Base-by-base conservation (phyloP, 2,797 vertebrate genomes). In the Eulemur coronatus region DNA sequence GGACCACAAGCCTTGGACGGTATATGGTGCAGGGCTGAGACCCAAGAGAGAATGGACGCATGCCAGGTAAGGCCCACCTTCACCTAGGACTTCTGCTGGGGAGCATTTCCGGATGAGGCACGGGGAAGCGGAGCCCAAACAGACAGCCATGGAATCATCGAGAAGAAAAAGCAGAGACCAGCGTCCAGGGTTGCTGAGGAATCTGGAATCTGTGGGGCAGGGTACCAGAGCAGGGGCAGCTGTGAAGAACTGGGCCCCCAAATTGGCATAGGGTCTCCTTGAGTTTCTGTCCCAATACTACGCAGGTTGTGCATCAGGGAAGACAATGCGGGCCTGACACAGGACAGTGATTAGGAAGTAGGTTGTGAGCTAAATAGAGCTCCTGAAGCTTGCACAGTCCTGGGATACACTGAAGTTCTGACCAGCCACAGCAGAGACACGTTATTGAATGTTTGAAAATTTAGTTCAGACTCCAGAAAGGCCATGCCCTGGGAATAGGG, bases 231-330 rank as follows among this genome's bases (percentile, higher is more conserved):
- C 0, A 2, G 28, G 35, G 20, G 57, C 6, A n/a, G 13, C 57
- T 55, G 28, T 6, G 7, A 7, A 67, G 59, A 65, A 18, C 10
- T 38, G 5, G 28, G 55, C n/a, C 20, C 57, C 46, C 15, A 63
- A n/a, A 28, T 7, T 55, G 80, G 48, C 59, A 10, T 35, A 14
- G 35, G 14, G 35, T 33, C 38, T 43, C 2, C 28, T 9, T 26
- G n/a, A 61, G 12, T 63, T 20, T 92, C 35, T 48, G n/a, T 8
- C 69, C 79, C 33, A 63, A 75, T 41, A 12, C 20, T 24, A 26
- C 4, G 7, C n/a, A 63, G n/a, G 20, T n/a, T 41, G 41, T 2
- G 5, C 18, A 17, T 4, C 0, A 9, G n/a, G 26, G 35, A 50
- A 75, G 80, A 33, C 43, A 4, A 2, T 6, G 1, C 5, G 41